Base-by-base conservation (phyloP, 2,797 vertebrate species). In the Urophycis tenuis region DNA sequence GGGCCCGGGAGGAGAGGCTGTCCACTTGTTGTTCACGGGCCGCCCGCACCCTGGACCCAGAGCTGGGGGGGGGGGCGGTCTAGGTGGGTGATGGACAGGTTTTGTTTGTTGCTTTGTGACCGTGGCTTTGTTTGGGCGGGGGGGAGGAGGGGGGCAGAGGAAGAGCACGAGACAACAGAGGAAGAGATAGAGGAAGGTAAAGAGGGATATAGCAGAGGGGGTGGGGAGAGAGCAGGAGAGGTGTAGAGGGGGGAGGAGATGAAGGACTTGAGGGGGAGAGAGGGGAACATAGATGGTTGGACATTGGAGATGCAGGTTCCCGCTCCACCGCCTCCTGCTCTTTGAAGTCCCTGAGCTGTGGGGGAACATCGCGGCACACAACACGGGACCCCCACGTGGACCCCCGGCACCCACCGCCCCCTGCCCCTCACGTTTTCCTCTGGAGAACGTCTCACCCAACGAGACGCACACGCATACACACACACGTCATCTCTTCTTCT, bases 301-400 rank as follows among this genome's bases (percentile, higher is more conserved):
- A 72, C 31, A 33, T 17, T 32, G 70, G 34, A 29, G 29, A 30
- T 29, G 45, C 72, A 76, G 32, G 64, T 31, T 30, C 35, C 25
- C n/a, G 9, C 53, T n/a, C 22, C 34, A 36, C 17, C 32, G 7
- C 32, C 32, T 30, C 77, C 17, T 75, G 77, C 79, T 74, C 67
- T 75, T 64, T 71, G 35, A 17, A 64, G 31, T 7, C 15, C 53
- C 69, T 71, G 14, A 14, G 31, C 34, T 1, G 45, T 14, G 74
- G 71, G 76, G 77, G 64, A 14, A 30, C 77, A 41, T 15, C 2
- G 71, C 81, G 79, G 72, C 79, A 83, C 82, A 84, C 83, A 69
- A 69, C 64, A 69, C 39, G 39, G n/a, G 10, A 69, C 64, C 25
- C 60, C 19, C 60, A 10, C 1, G 22, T 11, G 25, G 39, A 41